Conservation (phyloP, 2,113 vertebrate genomes). For the Callipepla californica region DNA sequence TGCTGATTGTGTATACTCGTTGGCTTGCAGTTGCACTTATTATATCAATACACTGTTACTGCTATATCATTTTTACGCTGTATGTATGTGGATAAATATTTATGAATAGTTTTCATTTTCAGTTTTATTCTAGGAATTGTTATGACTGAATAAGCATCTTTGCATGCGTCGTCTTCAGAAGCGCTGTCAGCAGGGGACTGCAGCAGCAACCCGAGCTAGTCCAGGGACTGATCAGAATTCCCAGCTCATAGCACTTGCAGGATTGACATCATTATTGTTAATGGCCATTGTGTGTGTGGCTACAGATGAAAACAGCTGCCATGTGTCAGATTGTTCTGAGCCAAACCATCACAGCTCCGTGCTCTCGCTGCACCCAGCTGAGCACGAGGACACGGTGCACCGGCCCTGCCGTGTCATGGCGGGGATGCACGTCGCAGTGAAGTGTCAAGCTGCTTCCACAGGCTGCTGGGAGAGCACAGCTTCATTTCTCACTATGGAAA, state of each 20-base stretch:
- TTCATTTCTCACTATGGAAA: fast-evolving
- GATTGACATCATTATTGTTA: background rate
- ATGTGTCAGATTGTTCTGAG: background rate
- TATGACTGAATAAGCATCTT: background rate
- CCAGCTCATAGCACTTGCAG: background rate
- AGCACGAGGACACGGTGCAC: fast-evolving
- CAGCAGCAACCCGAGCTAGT: background rate
- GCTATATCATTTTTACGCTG: background rate
- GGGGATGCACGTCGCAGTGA: fast-evolving
- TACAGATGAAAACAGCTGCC: background rate
- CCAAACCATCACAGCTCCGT: fast-evolving
- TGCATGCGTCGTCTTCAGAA: fast-evolving
- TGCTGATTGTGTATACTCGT: fast-evolving
- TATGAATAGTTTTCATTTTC: background rate
- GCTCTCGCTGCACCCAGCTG: background rate
- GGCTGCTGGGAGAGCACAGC: fast-evolving
- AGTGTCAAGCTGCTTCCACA: background rate
- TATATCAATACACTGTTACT: no score
- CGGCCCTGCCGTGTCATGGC: fast-evolving
- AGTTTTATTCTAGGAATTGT: background rate
- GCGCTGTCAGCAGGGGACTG: background rate
- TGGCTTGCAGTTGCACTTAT: background rate
- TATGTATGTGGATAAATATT: background rate
- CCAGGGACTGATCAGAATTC: background rate
- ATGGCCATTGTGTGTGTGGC: background rate